Evolutionary conservation across 1,140 invertebrate genomes (phyloP), one percentile per base, ranked within the genome.

Genomic region (Scaptomyza montana): DNA sequence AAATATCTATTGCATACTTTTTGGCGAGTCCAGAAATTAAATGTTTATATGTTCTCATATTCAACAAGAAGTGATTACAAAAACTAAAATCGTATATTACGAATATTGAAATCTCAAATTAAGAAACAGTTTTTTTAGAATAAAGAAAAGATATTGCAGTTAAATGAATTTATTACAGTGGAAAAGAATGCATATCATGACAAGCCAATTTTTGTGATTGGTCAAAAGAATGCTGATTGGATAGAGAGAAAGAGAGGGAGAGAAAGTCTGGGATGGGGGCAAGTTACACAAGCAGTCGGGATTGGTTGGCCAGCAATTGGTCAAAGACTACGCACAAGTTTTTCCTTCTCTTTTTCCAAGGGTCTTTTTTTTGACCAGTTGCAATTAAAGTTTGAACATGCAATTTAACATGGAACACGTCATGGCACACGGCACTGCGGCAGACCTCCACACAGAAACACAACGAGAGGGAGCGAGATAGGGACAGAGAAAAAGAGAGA

Each of bases 381-480:
- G 82, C 80, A 84, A 78, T 84, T 75, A 74, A 76, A 73, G 59
- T 78, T 81, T 66, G 67, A 62, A 50, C 67, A 59, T 28, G 62
- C 78, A 87, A 72, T 87, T 81, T 84, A 36, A 19, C 77, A 67
- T 33, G 57, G 54, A 86, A 82, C 80, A 89, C 85, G 78, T 86
- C 81, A 86, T 81, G 61, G 65, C 64, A 70, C 73, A 70, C 73
- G 72, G 76, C 78, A 90, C 70, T 90, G 86, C 81, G 80, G 75
- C 86, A 89, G 68, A 69, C 67, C 60, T 47, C 64, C 61, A 62
- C 41, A 68, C 41, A 77, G 39, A 45, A 33, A 54, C 28, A 53
- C 19, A 57, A 6, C 19, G 10, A 41, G 5, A 25, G 0, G 7
- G n/a, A 33, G 25, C n/a, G 3, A 33, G 25, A 30, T n/a, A 33